Percentiles rank a stretch among this genome's conserved stretches.
Conservation (phyloP, 2,888 invertebrate species). For the Aelia acuminata region DNA sequence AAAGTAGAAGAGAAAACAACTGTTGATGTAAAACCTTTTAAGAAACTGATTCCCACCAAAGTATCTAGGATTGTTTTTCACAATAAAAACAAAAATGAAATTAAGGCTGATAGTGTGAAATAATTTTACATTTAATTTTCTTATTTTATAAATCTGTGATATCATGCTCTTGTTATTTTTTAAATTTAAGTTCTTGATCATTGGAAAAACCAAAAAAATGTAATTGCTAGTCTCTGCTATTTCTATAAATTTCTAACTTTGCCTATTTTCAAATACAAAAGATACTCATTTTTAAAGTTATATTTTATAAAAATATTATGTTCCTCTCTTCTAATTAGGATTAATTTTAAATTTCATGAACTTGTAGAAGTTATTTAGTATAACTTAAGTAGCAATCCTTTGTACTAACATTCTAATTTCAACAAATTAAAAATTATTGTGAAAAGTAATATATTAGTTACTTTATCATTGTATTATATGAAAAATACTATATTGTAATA, state of each 20-base stretch:
- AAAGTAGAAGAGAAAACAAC: not conserved
- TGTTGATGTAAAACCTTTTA: constrained; percentile 34
- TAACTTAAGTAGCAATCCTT: not conserved
- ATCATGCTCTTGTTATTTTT: not conserved
- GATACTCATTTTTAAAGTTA: not conserved
- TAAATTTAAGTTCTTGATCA: too few species aligned
- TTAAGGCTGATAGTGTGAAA: not conserved
- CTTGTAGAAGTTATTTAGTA: not conserved
- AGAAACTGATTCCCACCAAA: constrained; percentile 5
- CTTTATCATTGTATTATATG: too few species aligned
- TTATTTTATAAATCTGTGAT: not conserved
- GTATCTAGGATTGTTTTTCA: constrained; percentile 47
- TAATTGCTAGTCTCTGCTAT: not conserved
- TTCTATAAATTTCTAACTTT: not conserved
- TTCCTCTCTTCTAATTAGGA: not conserved
- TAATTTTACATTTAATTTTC: not conserved
- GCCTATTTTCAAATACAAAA: not conserved
- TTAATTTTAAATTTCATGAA: too few species aligned
- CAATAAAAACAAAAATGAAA: constrained; percentile 17
- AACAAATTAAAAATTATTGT: too few species aligned
- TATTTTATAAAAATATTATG: not conserved
- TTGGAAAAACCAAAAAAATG: not conserved
- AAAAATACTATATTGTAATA: too few species aligned
- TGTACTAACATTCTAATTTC: not conserved
- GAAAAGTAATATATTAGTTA: too few species aligned